Conservation (phyloP, 2,888 invertebrate genomes). For the Slavum lentiscoides region DNA sequence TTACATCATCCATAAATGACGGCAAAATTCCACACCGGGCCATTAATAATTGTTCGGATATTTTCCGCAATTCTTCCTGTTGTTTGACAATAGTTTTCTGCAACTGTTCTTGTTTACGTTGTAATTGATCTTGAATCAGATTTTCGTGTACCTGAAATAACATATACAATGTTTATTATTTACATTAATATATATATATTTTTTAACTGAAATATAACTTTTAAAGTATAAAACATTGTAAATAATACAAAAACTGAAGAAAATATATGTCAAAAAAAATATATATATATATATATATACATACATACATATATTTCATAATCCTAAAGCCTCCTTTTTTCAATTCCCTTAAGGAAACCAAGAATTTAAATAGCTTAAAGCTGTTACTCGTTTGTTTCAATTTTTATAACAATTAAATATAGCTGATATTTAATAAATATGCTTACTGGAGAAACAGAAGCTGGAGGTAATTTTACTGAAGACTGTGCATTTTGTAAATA, state of each 20-base stretch:
- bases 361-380: too few species aligned
- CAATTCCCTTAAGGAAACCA: too few species aligned
- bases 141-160: constrained; percentile 63
- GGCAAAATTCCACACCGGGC: constrained; percentile 74
- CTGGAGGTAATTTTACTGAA: constrained; percentile 22
- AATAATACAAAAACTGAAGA: too few species aligned
- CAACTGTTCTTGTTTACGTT: constrained; percentile 82
- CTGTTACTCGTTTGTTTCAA: too few species aligned
- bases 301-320: too few species aligned
- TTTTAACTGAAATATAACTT: neutral
- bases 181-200: neutral
- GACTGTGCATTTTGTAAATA: constrained; percentile 35
- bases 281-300: too few species aligned
- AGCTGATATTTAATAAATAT: neutral
- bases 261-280: too few species aligned
- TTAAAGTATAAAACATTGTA: neutral
- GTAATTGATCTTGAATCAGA: constrained; percentile 72
- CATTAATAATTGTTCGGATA: constrained; percentile 84
- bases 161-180: neutral
- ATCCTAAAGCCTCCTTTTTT: too few species aligned
- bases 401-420: neutral
- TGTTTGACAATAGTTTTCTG: constrained; percentile 83
- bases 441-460: constrained; percentile 28
- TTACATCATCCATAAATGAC: constrained; percentile 35
- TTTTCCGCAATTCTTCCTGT: constrained; percentile 80